Base-by-base conservation (phyloP, 2,888 invertebrate species). In the Nycteola revayana region DNA sequence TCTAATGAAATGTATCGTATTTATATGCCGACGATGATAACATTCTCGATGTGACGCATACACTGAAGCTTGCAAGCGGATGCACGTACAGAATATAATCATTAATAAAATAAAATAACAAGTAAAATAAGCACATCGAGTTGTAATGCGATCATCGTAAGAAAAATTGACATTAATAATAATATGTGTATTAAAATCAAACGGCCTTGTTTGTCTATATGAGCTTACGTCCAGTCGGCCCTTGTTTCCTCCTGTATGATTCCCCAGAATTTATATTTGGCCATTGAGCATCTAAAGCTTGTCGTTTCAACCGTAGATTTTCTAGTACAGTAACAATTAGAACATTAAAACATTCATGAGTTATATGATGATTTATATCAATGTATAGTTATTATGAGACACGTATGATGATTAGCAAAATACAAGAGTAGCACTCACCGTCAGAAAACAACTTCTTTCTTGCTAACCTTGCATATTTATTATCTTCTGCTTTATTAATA, bases 381-480 rank as follows among this genome's bases (percentile, higher is more conserved):
- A 50, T 45, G 42, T 23, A 38, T 31, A 17, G 34, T 40, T 14
- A 32, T 28, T 32, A 44, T 49, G 50, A 25, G 33, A 28, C 9
- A 55, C 44, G 40, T 41, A 31, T 21, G 30, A 36, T 36, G 32
- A 24, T 25, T 41, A 40, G 56, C 56, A 45, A 48, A 25, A 41
- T 53, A 14, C 14, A 14, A 14, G 48, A 57, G 61, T 66, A 61
- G 64, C 61, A 73, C 86, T 84, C 90, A 95, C 95, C 95, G 90
- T 95, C 95, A 66, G 91, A 90, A 71, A 95, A 95, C 50, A 91
- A 80, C 63, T 70, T 90, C 80, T 59, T 89, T 75, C 68, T 87
- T 55, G 74, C 77, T 81, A 75, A 89, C 72, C 87, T 90, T 58
- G 91, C 90, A 46, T 91, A 89, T 58, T 89, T 89, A 52, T 89